These are phyloP conservation scores for Nannospalax galili DNA, from an alignment of 2,113 vertebrate genomes.

Conservation along the genomic window DNA sequence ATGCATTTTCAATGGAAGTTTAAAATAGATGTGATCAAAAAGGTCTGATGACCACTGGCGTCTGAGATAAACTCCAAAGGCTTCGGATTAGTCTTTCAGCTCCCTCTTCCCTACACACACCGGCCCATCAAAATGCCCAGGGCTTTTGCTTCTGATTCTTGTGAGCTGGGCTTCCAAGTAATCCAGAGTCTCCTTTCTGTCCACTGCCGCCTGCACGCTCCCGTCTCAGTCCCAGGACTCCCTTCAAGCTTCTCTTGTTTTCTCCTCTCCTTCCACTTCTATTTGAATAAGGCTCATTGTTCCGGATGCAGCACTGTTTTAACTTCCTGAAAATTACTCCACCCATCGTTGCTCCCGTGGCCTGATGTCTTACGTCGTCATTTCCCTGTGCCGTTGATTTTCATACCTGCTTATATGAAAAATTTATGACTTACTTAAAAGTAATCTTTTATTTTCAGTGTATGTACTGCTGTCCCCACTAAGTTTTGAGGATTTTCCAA, in stretches of 20 bases:
- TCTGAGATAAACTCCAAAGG: neutral
- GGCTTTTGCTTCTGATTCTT: neutral
- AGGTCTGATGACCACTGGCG: neutral
- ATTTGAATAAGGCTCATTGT: neutral
- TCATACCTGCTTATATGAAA: neutral
- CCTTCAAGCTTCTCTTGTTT: neutral
- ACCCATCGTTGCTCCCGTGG: neutral
- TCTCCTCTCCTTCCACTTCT: neutral
- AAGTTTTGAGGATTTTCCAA: constrained; percentile 23
- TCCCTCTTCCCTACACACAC: neutral
- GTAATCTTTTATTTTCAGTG: neutral
- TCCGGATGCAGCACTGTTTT: neutral
- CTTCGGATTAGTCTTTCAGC: neutral
- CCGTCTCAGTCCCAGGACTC: neutral
- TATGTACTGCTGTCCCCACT: neutral
- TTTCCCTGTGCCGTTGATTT: neutral
- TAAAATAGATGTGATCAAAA: neutral
- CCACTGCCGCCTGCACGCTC: neutral
- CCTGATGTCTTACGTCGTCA: neutral
- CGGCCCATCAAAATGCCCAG: neutral
- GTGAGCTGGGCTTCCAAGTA: neutral
- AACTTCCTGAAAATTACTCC: neutral
- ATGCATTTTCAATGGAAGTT: neutral
- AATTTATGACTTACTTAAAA: neutral
- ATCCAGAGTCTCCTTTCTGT: neutral